These are phyloP conservation scores for Cyphomyrus plagiostoma DNA, from an alignment of 2,113 vertebrate species.

Conservation along the genomic window DNA sequence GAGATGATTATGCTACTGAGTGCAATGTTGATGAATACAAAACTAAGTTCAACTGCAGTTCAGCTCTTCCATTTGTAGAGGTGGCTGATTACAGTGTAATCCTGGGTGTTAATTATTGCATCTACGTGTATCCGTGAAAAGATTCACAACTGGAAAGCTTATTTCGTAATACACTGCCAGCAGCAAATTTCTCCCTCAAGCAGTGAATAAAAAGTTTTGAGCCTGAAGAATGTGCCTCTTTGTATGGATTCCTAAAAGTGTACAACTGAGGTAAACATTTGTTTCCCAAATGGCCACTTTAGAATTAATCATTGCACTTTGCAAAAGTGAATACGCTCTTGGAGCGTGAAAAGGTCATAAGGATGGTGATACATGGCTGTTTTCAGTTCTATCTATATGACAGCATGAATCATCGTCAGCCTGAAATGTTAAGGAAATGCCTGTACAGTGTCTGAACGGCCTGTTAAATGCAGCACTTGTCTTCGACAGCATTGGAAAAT, in stretches of 20 bases:
- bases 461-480: neutral
- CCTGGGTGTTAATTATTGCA: neutral
- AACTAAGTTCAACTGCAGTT: neutral
- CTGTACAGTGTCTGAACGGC: neutral
- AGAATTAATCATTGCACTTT: conserved; percentile 5
- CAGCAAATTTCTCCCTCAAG: neutral
- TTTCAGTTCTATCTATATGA: neutral
- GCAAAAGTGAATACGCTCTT: neutral
- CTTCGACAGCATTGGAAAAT: neutral
- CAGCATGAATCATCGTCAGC: neutral
- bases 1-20: neutral
- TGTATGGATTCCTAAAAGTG: neutral
- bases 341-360: neutral
- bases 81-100: neutral
- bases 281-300: neutral
- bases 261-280: neutral
- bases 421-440: neutral
- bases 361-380: neutral
- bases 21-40: neutral
- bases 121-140: neutral
- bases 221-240: neutral
- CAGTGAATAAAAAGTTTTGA: neutral
- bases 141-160: neutral
- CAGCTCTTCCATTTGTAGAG: conserved; percentile 1
- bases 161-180: neutral